Percentiles rank a stretch among this genome's conserved stretches.
Conservation (phyloP, 2,888 invertebrate species). For the Chloroclystis v-ata region DNA sequence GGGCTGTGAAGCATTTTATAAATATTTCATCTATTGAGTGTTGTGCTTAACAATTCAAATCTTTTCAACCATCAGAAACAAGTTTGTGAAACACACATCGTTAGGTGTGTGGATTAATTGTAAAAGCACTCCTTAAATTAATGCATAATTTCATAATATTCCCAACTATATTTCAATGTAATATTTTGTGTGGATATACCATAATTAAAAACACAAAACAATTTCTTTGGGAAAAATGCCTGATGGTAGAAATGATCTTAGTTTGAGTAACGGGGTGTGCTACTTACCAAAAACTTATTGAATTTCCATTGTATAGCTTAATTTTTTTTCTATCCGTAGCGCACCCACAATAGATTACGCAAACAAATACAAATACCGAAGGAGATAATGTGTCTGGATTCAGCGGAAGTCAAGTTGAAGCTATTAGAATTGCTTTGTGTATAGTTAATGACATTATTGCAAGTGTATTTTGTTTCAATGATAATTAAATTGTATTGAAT, state of each 20-base stretch:
- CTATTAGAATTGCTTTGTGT: constrained; percentile 55
- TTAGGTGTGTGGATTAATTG: no score
- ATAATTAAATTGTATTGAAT: constrained; percentile 67
- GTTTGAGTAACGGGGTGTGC: constrained; percentile 54
- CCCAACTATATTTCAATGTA: no score
- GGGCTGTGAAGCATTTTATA: constrained; percentile 27
- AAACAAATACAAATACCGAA: constrained; percentile 73
- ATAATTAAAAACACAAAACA: no score
- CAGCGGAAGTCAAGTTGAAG: constrained; percentile 31
- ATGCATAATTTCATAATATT: no score
- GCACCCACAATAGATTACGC: constrained; percentile 71
- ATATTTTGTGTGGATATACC: no score
- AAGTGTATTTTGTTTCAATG: constrained; percentile 56
- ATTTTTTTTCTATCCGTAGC: constrained; percentile 61
- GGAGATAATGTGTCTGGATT: constrained; percentile 48
- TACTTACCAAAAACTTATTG: constrained; percentile 31
- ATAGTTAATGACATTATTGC: constrained; percentile 39
- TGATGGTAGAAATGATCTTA: constrained; percentile 2
- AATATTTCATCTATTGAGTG: constrained; percentile 23
- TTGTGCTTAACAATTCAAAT: constrained; percentile 14
- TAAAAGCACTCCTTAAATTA: no score
- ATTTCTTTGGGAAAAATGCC: no score
- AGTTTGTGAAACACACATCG: no score
- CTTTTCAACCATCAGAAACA: constrained; percentile 1
- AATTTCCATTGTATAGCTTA: constrained; percentile 14